A percentile compares a stretch with the other conserved stretches of the same genome.
These are phyloP conservation scores for Martes flavigula DNA, from an alignment of 2,797 vertebrate species.

Conservation along the genomic window DNA sequence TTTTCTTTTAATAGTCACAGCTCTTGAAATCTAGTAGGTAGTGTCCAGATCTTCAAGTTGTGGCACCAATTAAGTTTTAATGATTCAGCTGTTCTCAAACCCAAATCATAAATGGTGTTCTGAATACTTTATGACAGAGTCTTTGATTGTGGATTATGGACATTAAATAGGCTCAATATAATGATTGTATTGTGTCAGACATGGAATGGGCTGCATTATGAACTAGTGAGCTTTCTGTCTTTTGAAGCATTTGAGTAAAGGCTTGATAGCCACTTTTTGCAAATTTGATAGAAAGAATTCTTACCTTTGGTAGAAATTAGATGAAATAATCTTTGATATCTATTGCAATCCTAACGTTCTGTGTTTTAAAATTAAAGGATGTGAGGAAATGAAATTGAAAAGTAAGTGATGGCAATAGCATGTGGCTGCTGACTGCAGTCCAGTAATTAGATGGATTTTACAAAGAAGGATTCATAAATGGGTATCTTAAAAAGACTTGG, in stretches of 20 bases:
- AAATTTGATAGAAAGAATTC: background rate
- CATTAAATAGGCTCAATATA: constrained; percentile 20
- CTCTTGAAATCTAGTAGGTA: background rate
- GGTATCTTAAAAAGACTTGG: background rate
- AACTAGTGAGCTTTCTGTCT: background rate
- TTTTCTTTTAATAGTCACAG: background rate
- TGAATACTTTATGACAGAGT: background rate
- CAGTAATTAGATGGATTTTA: background rate
- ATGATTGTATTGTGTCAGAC: background rate
- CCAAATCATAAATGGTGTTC: background rate
- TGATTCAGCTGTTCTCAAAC: background rate
- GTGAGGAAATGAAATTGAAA: background rate
- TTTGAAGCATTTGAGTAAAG: background rate
- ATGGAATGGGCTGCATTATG: background rate
- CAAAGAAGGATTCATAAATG: background rate
- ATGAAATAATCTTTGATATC: background rate
- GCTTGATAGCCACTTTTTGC: background rate
- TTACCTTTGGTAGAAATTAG: background rate
- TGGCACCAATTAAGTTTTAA: background rate
- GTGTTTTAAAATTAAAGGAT: background rate
- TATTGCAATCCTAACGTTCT: background rate
- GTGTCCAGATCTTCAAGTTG: background rate
- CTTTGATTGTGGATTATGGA: background rate
- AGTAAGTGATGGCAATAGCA: background rate
- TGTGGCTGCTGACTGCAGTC: background rate